phyloP scores from a whole-genome alignment of 30 jellyfish, hydroid and myxozoan genomes.

The Sanderia malayensis region DNA sequence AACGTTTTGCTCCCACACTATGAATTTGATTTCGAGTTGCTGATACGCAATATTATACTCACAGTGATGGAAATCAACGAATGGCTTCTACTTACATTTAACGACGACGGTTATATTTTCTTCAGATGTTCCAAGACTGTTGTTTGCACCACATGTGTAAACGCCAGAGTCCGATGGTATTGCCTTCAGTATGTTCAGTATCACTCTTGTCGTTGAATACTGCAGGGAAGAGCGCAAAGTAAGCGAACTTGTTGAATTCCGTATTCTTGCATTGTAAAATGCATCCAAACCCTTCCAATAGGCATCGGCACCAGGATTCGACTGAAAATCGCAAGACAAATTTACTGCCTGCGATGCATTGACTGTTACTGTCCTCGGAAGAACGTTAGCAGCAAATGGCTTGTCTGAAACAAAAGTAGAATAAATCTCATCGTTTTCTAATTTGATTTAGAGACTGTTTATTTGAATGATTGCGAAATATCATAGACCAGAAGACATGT shows the following conservation, averaged over 20 bases:
- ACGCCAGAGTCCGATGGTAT: conserved; percentile 12
- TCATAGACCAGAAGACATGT: too few species aligned
- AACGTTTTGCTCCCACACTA: too few species aligned
- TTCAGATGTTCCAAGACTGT: conserved; percentile 3
- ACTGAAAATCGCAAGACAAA: background rate
- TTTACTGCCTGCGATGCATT: background rate
- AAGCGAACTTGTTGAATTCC: background rate
- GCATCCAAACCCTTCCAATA: background rate
- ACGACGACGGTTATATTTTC: conserved; percentile 1
- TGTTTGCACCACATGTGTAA: conserved; percentile 16
- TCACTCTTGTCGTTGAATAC: background rate
- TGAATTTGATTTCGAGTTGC: too few species aligned
- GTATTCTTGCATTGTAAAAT: background rate
- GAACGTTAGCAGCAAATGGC: background rate
- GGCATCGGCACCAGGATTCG: background rate
- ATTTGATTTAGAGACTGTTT: too few species aligned
- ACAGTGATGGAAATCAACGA: too few species aligned
- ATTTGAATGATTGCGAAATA: too few species aligned
- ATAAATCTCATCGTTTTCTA: background rate
- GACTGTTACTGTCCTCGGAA: background rate
- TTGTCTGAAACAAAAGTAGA: background rate
- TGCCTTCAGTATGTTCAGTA: background rate
- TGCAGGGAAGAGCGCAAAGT: background rate
- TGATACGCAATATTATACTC: too few species aligned
- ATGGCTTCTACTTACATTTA: conserved; percentile 7